Evolutionary conservation across 2,797 vertebrate species (phyloP).

Genomic region (Pseudotriccus pelzelni): DNA sequence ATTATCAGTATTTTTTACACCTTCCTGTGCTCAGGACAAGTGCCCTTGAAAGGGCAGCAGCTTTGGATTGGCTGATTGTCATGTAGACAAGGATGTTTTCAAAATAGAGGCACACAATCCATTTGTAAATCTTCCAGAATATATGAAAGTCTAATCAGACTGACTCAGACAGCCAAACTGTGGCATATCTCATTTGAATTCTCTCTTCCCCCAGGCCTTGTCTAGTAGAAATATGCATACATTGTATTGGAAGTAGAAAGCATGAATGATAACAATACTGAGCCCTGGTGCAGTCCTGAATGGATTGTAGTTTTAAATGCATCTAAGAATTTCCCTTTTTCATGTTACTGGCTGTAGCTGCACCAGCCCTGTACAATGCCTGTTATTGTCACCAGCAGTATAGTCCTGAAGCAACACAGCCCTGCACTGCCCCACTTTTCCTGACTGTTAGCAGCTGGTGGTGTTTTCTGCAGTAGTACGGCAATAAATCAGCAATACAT

Average conservation of each 20-base stretch:
- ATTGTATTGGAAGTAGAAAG: neutral
- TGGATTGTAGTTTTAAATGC: neutral
- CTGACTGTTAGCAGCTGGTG: neutral
- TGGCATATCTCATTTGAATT: slow-evolving; percentile 30
- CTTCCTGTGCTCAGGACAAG: slow-evolving; percentile 6
- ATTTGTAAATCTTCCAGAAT: slow-evolving; percentile 49
- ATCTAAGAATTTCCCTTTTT: neutral
- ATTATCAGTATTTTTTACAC: slow-evolving; percentile 8
- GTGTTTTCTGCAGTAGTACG: neutral
- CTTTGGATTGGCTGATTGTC: slow-evolving; percentile 24
- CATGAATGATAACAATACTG: neutral
- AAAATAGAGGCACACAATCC: slow-evolving; percentile 42
- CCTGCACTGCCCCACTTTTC: neutral
- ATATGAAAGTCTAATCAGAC: slow-evolving; percentile 63
- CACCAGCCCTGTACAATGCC: neutral
- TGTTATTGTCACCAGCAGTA: neutral
- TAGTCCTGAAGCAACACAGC: neutral
- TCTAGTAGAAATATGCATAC: slow-evolving; percentile 37
- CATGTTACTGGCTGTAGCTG: neutral
- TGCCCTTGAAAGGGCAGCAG: slow-evolving; percentile 41
- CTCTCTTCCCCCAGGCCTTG: slow-evolving; percentile 40
- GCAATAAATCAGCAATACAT: neutral
- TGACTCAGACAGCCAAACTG: slow-evolving; percentile 16
- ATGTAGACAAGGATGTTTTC: slow-evolving; percentile 51
- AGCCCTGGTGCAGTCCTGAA: neutral